These are phyloP conservation scores for Pogonocherus hispidulus DNA, from an alignment of 2,888 invertebrate genomes.

Conservation along the genomic window DNA sequence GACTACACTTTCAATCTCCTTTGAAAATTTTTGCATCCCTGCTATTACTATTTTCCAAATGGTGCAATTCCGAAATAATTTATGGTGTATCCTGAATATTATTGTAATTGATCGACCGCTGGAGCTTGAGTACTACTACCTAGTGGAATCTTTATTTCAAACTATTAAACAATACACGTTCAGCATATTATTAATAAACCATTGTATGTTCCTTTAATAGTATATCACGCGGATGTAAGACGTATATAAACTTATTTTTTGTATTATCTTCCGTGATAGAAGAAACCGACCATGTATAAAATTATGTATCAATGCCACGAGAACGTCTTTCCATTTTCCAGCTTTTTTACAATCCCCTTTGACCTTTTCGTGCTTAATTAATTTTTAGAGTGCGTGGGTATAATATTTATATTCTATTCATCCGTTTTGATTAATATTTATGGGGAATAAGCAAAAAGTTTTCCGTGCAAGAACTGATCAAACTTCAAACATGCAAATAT, in stretches of 20 bases:
- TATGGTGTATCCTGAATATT: too few species aligned
- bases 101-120: too few species aligned
- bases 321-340: neutral
- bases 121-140: constrained; percentile 1
- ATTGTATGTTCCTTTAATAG: constrained; percentile 32
- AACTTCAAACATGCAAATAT: neutral
- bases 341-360: neutral
- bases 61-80: too few species aligned
- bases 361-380: constrained; percentile 9
- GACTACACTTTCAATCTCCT: too few species aligned
- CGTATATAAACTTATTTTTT: constrained; percentile 1
- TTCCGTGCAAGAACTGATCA: neutral
- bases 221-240: constrained; percentile 23
- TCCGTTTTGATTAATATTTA: neutral
- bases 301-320: neutral
- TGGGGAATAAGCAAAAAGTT: neutral
- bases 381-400: constrained; percentile 15
- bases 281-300: neutral
- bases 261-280: neutral
- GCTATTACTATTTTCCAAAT: too few species aligned
- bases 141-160: constrained; percentile 6
- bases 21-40: too few species aligned
- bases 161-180: constrained; percentile 30
- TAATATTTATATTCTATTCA: neutral
- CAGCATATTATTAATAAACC: constrained; percentile 32